These are phyloP conservation scores for Strigops habroptila DNA, from an alignment of 2,113 vertebrate genomes.

Conservation along the genomic window DNA sequence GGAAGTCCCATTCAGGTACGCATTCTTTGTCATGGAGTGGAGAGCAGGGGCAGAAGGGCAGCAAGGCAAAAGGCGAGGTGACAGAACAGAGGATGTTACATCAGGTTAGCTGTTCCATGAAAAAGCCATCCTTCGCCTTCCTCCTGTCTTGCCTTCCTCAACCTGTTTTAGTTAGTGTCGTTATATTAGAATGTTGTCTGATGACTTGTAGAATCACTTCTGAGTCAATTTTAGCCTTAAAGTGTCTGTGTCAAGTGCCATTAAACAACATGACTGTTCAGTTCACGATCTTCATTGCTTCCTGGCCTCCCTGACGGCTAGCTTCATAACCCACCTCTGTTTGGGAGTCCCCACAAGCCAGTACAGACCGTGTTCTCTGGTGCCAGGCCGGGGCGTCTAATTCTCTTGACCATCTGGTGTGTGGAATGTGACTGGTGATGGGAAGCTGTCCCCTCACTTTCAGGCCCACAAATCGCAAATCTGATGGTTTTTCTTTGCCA, in stretches of 20 bases:
- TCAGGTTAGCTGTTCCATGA: neutral
- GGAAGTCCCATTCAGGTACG: conserved; percentile 87
- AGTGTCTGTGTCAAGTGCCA: neutral
- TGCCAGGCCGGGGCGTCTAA: neutral
- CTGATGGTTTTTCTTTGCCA: conserved; percentile 39
- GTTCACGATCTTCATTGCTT: neutral
- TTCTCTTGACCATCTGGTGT: conserved; percentile 47
- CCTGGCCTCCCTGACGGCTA: neutral
- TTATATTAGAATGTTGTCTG: neutral
- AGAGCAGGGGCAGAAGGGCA: neutral
- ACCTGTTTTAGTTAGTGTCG: neutral
- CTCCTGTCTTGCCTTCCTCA: neutral
- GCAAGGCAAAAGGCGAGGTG: neutral
- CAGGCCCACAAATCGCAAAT: neutral
- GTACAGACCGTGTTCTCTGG: neutral
- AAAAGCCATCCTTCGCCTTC: neutral
- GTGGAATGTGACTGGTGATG: neutral
- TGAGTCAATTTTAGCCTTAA: neutral
- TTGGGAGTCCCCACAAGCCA: neutral
- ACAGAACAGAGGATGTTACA: neutral
- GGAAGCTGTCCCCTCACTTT: conserved; percentile 15
- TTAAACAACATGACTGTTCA: neutral
- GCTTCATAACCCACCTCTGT: neutral
- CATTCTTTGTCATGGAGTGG: neutral
- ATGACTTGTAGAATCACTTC: neutral